phyloP scores from a whole-genome alignment of 53 echinoderm and acorn worm genomes.

The Hippasteria phrygiana region DNA sequence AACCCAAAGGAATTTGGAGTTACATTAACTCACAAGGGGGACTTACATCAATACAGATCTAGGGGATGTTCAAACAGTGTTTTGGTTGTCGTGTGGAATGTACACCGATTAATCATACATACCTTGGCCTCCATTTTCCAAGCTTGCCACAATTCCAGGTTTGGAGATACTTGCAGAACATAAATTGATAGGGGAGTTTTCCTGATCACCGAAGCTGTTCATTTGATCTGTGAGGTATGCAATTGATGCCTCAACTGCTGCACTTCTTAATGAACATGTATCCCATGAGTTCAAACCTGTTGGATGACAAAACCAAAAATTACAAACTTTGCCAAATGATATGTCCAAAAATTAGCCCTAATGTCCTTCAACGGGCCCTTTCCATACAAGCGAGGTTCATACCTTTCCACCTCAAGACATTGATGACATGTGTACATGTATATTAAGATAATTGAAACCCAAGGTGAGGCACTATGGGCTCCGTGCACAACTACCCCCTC shows the following conservation, averaged over 20 bases:
- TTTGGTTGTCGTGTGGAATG: background rate
- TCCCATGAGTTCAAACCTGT: conserved; percentile 87
- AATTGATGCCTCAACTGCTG: conserved; percentile 65
- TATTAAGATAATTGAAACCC: background rate
- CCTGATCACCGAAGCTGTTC: too few species aligned
- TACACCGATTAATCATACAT: background rate
- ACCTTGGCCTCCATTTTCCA: conserved; percentile 28
- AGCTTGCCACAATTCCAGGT: conserved; percentile 30
- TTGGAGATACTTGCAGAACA: conserved; percentile 6
- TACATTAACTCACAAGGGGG: too few species aligned
- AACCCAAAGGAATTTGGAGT: too few species aligned
- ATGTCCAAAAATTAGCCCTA: background rate
- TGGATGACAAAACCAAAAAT: background rate
- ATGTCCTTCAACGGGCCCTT: too few species aligned
- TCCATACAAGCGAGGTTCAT: too few species aligned
- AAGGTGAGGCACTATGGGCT: too few species aligned
- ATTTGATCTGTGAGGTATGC: conserved; percentile 68
- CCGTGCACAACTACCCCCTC: too few species aligned
- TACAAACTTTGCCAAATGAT: background rate
- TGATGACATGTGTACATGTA: background rate
- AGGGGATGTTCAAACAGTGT: too few species aligned
- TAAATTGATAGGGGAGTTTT: background rate
- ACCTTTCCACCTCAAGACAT: background rate
- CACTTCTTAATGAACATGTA: conserved; percentile 62
- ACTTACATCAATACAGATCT: too few species aligned